Percentiles rank a stretch among this genome's conserved stretches.
Evolutionary conservation across 2,888 invertebrate species (phyloP).

Genomic region (Athrips mouffetella): DNA sequence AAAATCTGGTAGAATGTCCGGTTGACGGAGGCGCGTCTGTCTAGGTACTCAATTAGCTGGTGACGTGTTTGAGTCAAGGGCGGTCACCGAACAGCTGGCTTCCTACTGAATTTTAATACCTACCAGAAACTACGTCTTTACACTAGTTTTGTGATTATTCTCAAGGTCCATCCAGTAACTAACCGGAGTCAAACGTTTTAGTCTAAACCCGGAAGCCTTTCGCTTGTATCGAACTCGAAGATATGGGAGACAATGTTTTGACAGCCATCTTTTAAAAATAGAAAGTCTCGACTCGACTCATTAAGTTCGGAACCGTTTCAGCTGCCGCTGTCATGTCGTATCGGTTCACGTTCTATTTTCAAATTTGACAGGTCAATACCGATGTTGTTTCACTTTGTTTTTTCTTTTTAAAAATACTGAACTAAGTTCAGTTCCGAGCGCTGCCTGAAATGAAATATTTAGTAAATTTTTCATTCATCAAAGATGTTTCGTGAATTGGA

Average conservation of each 20-base stretch:
- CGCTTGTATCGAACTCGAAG: slow-evolving; percentile 19
- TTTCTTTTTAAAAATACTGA: slow-evolving; percentile 21
- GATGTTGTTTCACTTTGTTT: slow-evolving; percentile 12
- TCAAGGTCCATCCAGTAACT: slow-evolving; percentile 50
- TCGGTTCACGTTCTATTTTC: slow-evolving; percentile 36
- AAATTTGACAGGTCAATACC: slow-evolving; percentile 34
- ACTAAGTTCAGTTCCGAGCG: neutral
- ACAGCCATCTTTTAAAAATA: slow-evolving; percentile 35
- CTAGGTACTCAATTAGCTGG: slow-evolving; percentile 23
- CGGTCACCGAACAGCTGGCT: slow-evolving; percentile 62
- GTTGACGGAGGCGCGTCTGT: slow-evolving; percentile 30
- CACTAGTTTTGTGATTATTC: slow-evolving; percentile 52
- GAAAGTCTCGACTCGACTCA: slow-evolving; percentile 28
- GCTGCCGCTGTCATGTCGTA: slow-evolving; percentile 24
- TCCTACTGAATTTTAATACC: slow-evolving; percentile 63
- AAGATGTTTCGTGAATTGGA: slow-evolving; percentile 27
- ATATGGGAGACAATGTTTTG: slow-evolving; percentile 28
- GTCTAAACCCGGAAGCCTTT: slow-evolving; percentile 28
- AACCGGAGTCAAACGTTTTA: slow-evolving; percentile 30
- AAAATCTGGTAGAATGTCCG: slow-evolving; percentile 28
- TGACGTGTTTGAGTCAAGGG: slow-evolving; percentile 55
- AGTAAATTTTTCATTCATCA: slow-evolving; percentile 38
- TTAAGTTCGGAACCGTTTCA: slow-evolving; percentile 24
- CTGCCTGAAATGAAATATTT: slow-evolving; percentile 16
- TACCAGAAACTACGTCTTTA: slow-evolving; percentile 44